phyloP scores from a whole-genome alignment of 2,113 vertebrate genomes.

The Pangasianodon hypophthalmus region DNA sequence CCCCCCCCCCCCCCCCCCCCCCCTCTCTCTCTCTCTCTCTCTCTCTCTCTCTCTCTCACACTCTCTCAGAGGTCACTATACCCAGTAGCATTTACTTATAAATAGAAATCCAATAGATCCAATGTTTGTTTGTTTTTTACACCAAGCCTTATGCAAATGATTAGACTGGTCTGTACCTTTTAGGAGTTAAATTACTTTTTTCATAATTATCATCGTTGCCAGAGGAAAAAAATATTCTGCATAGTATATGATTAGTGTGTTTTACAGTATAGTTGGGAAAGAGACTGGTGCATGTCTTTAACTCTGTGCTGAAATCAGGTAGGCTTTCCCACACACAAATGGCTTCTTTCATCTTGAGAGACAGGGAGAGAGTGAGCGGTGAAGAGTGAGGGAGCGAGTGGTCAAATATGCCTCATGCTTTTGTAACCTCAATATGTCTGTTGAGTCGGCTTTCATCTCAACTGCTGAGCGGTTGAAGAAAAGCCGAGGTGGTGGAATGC shows the following conservation, averaged over 20 bases:
- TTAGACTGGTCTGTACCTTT: not conserved
- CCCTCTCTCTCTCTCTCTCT: not conserved
- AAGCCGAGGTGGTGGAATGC: conserved; percentile 21
- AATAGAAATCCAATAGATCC: not conserved
- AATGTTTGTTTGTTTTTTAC: not conserved
- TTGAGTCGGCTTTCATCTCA: conserved; percentile 41
- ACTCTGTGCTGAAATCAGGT: conserved; percentile 21
- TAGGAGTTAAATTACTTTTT: not conserved
- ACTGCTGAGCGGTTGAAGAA: not conserved
- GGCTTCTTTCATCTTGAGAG: conserved; percentile 37
- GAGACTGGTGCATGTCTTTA: not conserved
- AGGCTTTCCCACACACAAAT: conserved; percentile 14
- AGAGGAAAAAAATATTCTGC: not conserved
- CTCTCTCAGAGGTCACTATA: not conserved
- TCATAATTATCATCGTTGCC: not conserved
- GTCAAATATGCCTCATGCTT: conserved; percentile 20
- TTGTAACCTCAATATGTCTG: conserved; percentile 26
- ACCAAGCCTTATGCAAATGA: not conserved
- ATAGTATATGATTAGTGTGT: not conserved
- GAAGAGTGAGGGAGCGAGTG: not conserved
- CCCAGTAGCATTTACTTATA: not conserved
- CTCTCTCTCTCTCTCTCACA: not conserved
- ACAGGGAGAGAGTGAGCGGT: not conserved
- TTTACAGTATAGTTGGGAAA: not conserved
- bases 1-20: too few species aligned